phyloP scores from a whole-genome alignment of 1,140 invertebrate genomes.

The Phocides pigmalion region DNA sequence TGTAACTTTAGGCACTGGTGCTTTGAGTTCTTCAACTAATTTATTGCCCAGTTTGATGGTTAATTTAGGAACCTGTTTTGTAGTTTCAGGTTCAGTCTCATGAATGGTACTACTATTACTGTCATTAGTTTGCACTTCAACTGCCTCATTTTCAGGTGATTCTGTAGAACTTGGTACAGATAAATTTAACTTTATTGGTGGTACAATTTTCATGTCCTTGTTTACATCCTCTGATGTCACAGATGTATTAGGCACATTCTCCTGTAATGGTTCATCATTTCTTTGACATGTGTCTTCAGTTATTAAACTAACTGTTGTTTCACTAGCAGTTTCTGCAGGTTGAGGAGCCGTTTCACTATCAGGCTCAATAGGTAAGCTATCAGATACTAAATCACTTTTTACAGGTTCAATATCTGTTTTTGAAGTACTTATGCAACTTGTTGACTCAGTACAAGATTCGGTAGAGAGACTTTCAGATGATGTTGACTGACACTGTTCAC shows the following conservation, averaged over 20 bases:
- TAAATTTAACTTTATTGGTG: constrained; percentile 38
- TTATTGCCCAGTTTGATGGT: constrained; percentile 73
- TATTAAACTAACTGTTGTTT: constrained; percentile 15
- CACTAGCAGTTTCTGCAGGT: constrained; percentile 9
- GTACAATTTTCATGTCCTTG: constrained; percentile 14
- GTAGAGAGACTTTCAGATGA: constrained; percentile 49
- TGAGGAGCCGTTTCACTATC: constrained; percentile 11
- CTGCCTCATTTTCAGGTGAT: constrained; percentile 35
- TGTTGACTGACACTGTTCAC: constrained; percentile 70
- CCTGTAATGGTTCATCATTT: constrained; percentile 26
- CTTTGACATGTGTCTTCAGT: constrained; percentile 23
- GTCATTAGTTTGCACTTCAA: constrained; percentile 35
- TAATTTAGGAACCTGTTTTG: constrained; percentile 74
- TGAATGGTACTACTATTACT: constrained; percentile 34
- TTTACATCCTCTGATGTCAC: constrained; percentile 17
- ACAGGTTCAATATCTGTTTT: constrained; percentile 19
- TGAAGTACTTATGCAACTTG: constrained; percentile 35
- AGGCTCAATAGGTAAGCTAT: constrained; percentile 18
- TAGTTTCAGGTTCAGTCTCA: constrained; percentile 41
- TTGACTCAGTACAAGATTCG: constrained; percentile 29
- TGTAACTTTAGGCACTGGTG: constrained; percentile 72
- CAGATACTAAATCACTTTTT: constrained; percentile 28
- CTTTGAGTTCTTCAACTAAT: constrained; percentile 66
- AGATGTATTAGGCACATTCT: constrained; percentile 13
- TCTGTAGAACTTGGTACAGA: constrained; percentile 25